Evolutionary conservation across 2,888 invertebrate genomes (phyloP), one percentile per base, ranked within the genome.

Genomic region (Phaedon cochleariae): DNA sequence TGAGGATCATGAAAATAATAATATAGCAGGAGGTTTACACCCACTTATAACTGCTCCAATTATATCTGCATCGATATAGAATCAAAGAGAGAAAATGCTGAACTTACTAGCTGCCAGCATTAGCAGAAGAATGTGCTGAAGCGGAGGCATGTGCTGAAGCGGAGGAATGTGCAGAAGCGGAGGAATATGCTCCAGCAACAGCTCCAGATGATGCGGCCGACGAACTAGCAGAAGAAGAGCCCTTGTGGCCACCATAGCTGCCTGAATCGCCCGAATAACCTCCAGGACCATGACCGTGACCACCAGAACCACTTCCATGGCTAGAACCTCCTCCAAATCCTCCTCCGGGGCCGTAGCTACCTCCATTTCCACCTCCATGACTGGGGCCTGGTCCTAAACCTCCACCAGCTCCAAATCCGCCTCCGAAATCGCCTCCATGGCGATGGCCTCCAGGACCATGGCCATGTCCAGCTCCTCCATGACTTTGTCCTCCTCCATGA

Each of bases 331-430:
- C n/a, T n/a, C 7, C 4, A 26, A 26, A 7, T 26, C 7, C 7
- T 26, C 26, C 26, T 5, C 26, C 41, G n/a, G 41, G 2, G 15
- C 41, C 15, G 17, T 49, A 48, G 9, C 49, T 55, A 4, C 62
- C 63, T n/a, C 52, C 59, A 26, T 49, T 31, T n/a, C 62, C 53
- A 17, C 58, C 61, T 10, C 62, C 9, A 29, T 17, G 17, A 52
- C 59, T 34, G 34, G 6, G 34, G n/a, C n/a, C n/a, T n/a, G n/a
- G n/a, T n/a, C n/a, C n/a, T n/a, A n/a, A n/a, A n/a, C n/a, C n/a
- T n/a, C n/a, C n/a, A 20, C 58, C 63, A 18, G 61, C 61, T 26
- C 57, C 57, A 5, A 54, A 57, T 18, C 61, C 67, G 10, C 62
- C 41, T 41, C 41, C 41, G 15, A 41, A 41, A 41, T 15, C 57